Percentiles rank a stretch among this genome's conserved stretches.
phyloP scores from a whole-genome alignment of 2,888 invertebrate species.

The Adineta ricciae region DNA sequence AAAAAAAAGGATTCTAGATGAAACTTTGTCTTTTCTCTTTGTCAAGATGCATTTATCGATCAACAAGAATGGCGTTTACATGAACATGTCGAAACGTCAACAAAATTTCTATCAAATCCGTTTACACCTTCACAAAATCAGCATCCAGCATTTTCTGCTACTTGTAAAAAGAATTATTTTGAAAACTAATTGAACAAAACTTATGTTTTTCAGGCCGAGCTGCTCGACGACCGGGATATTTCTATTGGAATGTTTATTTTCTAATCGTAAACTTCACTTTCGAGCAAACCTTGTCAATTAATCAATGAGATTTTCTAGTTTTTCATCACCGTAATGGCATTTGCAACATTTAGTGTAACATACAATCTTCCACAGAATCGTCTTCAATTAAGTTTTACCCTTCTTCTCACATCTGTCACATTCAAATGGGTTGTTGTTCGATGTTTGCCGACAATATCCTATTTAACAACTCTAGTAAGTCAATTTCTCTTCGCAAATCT shows the following conservation, averaged over 20 bases:
- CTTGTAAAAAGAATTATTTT: background rate
- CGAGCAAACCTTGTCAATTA: background rate
- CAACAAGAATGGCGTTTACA: conserved; percentile 48
- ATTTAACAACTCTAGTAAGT: conserved; percentile 47
- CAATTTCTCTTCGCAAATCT: conserved; percentile 36
- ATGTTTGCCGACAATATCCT: conserved; percentile 47
- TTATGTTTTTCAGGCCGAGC: background rate
- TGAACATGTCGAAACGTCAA: conserved; percentile 42
- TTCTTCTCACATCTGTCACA: conserved; percentile 48
- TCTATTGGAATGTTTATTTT: conserved; percentile 32
- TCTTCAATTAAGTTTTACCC: conserved; percentile 46
- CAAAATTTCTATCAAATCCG: conserved; percentile 16
- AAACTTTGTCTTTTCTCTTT: background rate
- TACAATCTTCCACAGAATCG: conserved; percentile 44
- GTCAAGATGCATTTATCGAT: conserved; percentile 35
- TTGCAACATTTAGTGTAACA: conserved; percentile 47
- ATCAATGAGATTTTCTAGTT: conserved; percentile 40
- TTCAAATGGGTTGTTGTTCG: conserved; percentile 49
- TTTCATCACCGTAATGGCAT: conserved; percentile 46
- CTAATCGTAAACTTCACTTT: conserved; percentile 19
- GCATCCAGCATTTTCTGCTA: conserved; percentile 18
- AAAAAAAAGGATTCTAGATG: background rate
- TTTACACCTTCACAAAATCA: conserved; percentile 22
- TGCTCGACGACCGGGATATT: conserved; percentile 30
- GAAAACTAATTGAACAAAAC: background rate